Evolutionary conservation across 2,113 vertebrate species (phyloP).

Genomic region (Alligator mississippiensis): DNA sequence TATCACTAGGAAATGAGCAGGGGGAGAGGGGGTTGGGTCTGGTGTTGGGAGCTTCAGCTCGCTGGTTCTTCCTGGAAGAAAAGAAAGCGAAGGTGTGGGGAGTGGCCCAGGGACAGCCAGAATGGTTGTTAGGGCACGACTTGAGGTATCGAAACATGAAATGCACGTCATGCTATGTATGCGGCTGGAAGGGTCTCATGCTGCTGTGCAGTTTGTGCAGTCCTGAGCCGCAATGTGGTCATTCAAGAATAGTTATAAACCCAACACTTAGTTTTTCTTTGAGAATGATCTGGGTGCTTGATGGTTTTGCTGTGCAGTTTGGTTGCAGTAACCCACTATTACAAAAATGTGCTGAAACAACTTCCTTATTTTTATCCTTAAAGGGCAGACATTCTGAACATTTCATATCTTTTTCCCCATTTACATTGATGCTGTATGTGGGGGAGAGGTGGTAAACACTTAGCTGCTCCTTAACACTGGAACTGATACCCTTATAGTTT

Average conservation of each 20-base stretch:
- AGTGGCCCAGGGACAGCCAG: neutral
- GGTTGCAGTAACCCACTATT: neutral
- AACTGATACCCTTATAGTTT: neutral
- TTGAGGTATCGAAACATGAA: neutral
- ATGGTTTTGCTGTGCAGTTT: neutral
- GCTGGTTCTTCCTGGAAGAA: neutral
- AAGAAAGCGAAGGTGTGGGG: neutral
- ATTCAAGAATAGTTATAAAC: neutral
- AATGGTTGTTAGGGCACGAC: neutral
- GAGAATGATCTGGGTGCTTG: neutral
- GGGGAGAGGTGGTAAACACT: neutral
- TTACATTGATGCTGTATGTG: neutral
- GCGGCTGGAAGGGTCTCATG: slow-evolving; percentile 52
- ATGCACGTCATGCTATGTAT: slow-evolving; percentile 36
- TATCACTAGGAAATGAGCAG: neutral
- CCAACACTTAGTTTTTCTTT: neutral
- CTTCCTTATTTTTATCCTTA: neutral
- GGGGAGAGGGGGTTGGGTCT: neutral
- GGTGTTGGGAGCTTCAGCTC: neutral
- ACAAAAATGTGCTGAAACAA: neutral
- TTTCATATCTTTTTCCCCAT: neutral
- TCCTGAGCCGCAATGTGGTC: neutral
- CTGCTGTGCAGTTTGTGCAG: slow-evolving; percentile 16
- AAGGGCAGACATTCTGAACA: neutral
- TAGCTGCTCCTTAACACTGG: neutral